These are phyloP conservation scores for Thereva nobilitata DNA, from an alignment of 2,888 invertebrate genomes.

Conservation along the genomic window DNA sequence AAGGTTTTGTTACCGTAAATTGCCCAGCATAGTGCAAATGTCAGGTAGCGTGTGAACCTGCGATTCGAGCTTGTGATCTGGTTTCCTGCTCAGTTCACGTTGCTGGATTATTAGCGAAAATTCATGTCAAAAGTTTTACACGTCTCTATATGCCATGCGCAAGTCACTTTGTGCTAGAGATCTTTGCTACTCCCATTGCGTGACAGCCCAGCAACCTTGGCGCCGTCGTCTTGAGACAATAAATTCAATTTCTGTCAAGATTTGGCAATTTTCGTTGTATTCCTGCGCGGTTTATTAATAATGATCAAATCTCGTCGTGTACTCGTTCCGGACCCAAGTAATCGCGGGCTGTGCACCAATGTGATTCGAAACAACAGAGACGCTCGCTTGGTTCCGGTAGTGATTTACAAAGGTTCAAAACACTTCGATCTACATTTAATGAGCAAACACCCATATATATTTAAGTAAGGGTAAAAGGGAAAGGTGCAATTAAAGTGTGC, in stretches of 20 bases:
- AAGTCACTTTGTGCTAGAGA: conserved; percentile 18
- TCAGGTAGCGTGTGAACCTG: too few species aligned
- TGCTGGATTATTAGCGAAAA: neutral
- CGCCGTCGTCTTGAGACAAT: conserved; percentile 19
- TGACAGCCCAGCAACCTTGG: conserved; percentile 31
- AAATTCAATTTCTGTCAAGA: conserved; percentile 26
- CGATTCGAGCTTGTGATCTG: too few species aligned
- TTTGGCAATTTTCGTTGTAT: conserved; percentile 31
- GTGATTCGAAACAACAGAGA: neutral
- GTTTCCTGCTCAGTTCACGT: too few species aligned
- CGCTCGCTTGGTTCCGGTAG: conserved; percentile 24
- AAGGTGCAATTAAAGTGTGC: conserved; percentile 11
- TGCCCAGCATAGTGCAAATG: too few species aligned
- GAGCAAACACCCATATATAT: neutral
- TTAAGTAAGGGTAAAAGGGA: conserved; percentile 9
- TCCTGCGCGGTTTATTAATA: conserved; percentile 18
- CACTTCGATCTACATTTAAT: conserved; percentile 19
- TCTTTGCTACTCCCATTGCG: conserved; percentile 8
- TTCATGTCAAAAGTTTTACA: neutral
- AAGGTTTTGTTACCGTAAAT: too few species aligned
- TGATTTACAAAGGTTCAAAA: conserved; percentile 17
- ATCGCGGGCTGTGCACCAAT: neutral
- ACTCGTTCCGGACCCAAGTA: neutral
- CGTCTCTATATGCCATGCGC: neutral
- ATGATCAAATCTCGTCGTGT: conserved; percentile 12